Conservation (phyloP, 35 echinoderm and acorn worm species). For the Ophioderma brevispina region DNA sequence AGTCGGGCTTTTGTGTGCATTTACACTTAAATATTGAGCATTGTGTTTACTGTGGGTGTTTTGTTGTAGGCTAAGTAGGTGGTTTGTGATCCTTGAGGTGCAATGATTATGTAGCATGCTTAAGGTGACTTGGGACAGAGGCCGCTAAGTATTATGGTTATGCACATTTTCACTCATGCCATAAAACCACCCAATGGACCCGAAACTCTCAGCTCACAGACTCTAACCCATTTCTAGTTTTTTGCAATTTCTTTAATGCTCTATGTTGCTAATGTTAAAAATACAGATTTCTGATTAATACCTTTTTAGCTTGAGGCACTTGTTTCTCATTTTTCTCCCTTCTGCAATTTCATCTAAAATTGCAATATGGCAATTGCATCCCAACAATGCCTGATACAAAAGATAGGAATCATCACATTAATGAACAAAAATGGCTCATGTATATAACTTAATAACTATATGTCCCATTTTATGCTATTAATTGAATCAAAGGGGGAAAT, state of each 20-base stretch:
- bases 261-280: not conserved
- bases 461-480: not conserved
- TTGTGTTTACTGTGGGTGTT: too few species aligned
- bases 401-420: not conserved
- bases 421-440: too few species aligned
- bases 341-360: slow-evolving; percentile 27
- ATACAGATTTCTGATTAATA: not conserved
- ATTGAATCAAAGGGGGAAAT: not conserved
- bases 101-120: too few species aligned
- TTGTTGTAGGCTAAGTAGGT: too few species aligned
- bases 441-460: not conserved
- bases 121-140: not conserved
- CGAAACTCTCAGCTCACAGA: not conserved
- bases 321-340: slow-evolving; percentile 9
- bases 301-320: not conserved
- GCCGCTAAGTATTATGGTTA: not conserved
- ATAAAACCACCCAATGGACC: not conserved
- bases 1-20: too few species aligned
- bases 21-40: too few species aligned
- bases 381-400: slow-evolving; percentile 3
- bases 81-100: too few species aligned
- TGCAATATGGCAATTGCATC: slow-evolving; percentile 3
- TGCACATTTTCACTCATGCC: not conserved
- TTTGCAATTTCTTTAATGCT: too few species aligned
- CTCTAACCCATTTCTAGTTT: not conserved